These are phyloP conservation scores for Agrochola litura DNA, from an alignment of 2,888 invertebrate genomes.

Conservation along the genomic window DNA sequence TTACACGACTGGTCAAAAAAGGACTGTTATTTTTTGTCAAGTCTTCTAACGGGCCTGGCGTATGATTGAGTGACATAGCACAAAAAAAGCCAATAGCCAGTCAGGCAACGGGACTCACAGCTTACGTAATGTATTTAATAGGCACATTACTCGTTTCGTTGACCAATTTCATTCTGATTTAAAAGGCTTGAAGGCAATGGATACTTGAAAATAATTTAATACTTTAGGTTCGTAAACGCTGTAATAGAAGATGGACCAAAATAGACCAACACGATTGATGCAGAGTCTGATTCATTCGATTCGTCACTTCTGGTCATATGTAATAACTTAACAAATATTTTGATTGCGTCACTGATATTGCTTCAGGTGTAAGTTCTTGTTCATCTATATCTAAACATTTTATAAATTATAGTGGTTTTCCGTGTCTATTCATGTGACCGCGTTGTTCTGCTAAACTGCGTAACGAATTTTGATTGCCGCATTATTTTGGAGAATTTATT, in stretches of 20 bases:
- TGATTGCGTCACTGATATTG: neutral
- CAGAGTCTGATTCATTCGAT: neutral
- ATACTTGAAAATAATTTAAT: neutral
- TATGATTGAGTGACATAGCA: constrained; percentile 11
- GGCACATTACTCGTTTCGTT: neutral
- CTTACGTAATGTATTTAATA: neutral
- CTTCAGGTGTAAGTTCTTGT: neutral
- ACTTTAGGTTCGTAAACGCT: neutral
- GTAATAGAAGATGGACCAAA: neutral
- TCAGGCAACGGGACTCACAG: neutral
- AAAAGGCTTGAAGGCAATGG: neutral
- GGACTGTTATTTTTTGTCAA: neutral
- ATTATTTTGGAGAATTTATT: too few relatives aligned
- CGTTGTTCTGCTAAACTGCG: too few relatives aligned
- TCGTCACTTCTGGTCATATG: neutral
- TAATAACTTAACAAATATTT: neutral
- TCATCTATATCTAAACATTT: neutral
- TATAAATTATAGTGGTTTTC: too few relatives aligned
- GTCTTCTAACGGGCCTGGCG: neutral
- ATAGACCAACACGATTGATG: neutral
- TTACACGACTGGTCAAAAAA: neutral
- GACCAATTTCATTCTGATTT: neutral
- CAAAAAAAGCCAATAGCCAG: constrained; percentile 15
- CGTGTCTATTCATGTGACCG: too few relatives aligned
- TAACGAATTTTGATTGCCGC: too few relatives aligned